Evolutionary conservation across 2,113 vertebrate species (phyloP), one percentile per base, ranked within the genome.

Genomic region (Centrocercus urophasianus): DNA sequence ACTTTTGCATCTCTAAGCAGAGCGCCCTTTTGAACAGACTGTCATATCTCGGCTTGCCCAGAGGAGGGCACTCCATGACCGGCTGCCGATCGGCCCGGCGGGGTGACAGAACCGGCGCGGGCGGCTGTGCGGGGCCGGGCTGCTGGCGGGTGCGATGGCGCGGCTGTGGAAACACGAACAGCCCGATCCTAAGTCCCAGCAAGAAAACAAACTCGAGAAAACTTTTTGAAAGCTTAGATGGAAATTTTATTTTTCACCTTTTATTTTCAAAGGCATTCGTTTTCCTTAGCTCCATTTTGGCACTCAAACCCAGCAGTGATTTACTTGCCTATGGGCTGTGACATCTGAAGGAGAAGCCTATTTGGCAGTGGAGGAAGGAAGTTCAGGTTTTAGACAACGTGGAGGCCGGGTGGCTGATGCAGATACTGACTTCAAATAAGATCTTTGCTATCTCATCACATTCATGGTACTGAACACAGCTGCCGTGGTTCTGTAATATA

Each of bases 41-140:
- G 79, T 15, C 34, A 25, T 88, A 85, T 57, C 73, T 40, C 25
- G 2, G 17, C 27, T 83, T 34, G 8, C 90, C 92, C 98, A 97
- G 92, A 36, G 96, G 97, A 97, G 95, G 97, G 97, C 82, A 86
- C 70, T 57, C 36, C 45, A 86, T 4, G 79, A 56, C 73, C 40
- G 27, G 22, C 7, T 82, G 81, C 79, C 36, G 8, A 8, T 42
- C 80, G 60, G 34, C n/a, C 42, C 85, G 60, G 38, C n/a, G 14
- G 52, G 13, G 14, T 28, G 52, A 28, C 42, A 17, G 27, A 56
- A 32, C 11, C 56, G 11, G 18, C 30, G 10, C 32, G 4, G 19
- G 19, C 28, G 54, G n/a, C 2, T 5, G 4, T 18, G 36, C 52
- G 27, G 52, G 25, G 25, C 25, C 28, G 45, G 27, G 22, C 56